Evolutionary conservation across 2,888 invertebrate species (phyloP), one percentile per base, ranked within the genome.

Genomic region (Incurvaria masculella): DNA sequence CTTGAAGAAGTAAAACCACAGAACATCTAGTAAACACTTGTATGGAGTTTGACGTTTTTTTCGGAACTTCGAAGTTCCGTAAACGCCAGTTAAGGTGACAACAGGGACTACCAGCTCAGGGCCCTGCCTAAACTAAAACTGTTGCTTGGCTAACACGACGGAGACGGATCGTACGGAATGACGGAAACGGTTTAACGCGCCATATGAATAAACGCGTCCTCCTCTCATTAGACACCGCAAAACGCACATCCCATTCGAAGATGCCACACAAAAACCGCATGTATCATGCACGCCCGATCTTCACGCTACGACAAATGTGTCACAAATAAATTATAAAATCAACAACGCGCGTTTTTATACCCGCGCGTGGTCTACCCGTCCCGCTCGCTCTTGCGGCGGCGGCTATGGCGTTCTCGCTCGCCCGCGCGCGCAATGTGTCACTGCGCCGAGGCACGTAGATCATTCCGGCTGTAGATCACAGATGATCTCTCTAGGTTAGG

Each of bases 281-380:
- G 74, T 76, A 75, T 76, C 74, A 73, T 62, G 62, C 67, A 73
- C 62, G 62, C 67, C 63, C 64, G 69, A 75, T 76, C 76, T 76
- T 76, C 76, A 76, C 73, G 78, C 71, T 69, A 75, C 76, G 76
- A 76, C 76, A 75, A 76, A 78, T 76, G 73, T 75, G 75, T 75
- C 70, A 76, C 76, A 76, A 74, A 78, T 78, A 78, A 78, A 78
- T 78, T 78, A 76, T 75, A 68, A 75, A 76, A 76, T 75, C 76
- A 76, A 75, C 74, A 66, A 67, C 62, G 63, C 57, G 62, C 56
- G 66, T 76, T 78, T 76, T 78, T 76, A 74, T 72, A 69, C 64
- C 20, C 38, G 55, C 65, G 61, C 61, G 63, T 62, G 64, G 63
- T 60, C 59, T n/a, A 56, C 56, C 56, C 52, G 52, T 69, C 69